Base-by-base conservation (phyloP, 2,797 vertebrate species). In the Pipistrellus pipistrellus region DNA sequence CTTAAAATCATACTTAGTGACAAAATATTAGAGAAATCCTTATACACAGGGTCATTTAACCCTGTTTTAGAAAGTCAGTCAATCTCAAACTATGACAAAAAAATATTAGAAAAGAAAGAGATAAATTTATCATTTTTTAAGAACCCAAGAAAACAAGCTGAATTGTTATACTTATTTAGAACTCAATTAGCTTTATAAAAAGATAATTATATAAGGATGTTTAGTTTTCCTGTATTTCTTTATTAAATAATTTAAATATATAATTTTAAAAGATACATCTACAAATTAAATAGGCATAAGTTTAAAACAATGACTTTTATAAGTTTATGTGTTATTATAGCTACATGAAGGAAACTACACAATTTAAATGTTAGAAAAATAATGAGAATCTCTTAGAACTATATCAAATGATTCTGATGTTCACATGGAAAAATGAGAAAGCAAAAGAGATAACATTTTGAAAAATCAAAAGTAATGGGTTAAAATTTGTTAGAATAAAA, bases 171-270 rank as follows among this genome's bases (percentile, higher is more conserved):
- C 27, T 57, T 84, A 85, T 77, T 77, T 53, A 85, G 53, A 66
- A 6, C 84, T 87, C n/a, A 41, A 27, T 72, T 64, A 72, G 23
- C n/a, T 71, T 1, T 30, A 59, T 68, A 48, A 83, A 86, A 85
- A 59, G 8, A 30, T 30, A 32, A 69, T 72, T 69, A 86, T 27
- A 35, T 41, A 75, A 77, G 75, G 55, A 66, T 35, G 4, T 53
- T 44, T 64, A 83, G n/a, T 4, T 78, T 77, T 72, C 71, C 5
- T 78, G 10, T 46, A 73, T 69, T 85, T 17, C 17, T 51, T 73
- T 73, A 88, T 44, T 85, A 75, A 78, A 15, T 21, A 91, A 91
- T 75, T 51, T 90, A 93, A 68, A 53, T 53, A 73, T 38, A 57
- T 35, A 78, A 83, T 38, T 20, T 18, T 66, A 59, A 93, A 85